These are phyloP conservation scores for Zelostemma sp. DNA, from an alignment of 1,140 invertebrate genomes.

Conservation along the genomic window DNA sequence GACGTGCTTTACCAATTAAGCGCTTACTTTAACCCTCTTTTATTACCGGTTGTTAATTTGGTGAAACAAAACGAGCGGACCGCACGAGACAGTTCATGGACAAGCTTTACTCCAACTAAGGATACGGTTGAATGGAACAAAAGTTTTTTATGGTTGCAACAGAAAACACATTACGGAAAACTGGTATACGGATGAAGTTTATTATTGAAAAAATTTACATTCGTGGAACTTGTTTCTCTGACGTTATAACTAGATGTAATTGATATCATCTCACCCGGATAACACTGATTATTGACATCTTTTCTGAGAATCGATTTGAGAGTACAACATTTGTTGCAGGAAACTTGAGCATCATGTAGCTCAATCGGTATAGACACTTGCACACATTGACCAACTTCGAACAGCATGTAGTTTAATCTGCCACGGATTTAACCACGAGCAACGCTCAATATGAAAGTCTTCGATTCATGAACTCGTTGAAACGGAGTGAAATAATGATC, in stretches of 20 bases:
- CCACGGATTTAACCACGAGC: not conserved
- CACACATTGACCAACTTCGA: constrained; percentile 8
- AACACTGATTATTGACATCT: too few relatives aligned
- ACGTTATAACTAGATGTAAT: too few relatives aligned
- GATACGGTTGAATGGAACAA: constrained; percentile 16
- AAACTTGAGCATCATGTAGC: not conserved
- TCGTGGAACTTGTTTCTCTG: too few relatives aligned
- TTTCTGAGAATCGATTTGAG: too few relatives aligned
- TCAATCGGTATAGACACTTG: constrained; percentile 14
- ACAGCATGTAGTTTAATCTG: not conserved
- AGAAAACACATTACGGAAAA: too few relatives aligned
- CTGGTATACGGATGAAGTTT: too few relatives aligned
- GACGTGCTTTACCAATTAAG: constrained; percentile 49
- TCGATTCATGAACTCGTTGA: too few relatives aligned
- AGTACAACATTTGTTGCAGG: not conserved
- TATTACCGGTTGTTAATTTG: constrained; percentile 50
- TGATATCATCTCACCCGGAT: too few relatives aligned
- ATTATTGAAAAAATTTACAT: too few relatives aligned
- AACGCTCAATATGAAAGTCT: not conserved
- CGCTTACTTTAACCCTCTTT: constrained; percentile 50
- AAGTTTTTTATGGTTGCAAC: constrained; percentile 13
- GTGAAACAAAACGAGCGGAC: constrained; percentile 38
- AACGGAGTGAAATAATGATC: too few relatives aligned
- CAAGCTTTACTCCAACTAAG: constrained; percentile 6
- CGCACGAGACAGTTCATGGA: constrained; percentile 38